Evolutionary conservation across 2,888 invertebrate genomes (phyloP).

Genomic region (Dorcus parallelipipedus): DNA sequence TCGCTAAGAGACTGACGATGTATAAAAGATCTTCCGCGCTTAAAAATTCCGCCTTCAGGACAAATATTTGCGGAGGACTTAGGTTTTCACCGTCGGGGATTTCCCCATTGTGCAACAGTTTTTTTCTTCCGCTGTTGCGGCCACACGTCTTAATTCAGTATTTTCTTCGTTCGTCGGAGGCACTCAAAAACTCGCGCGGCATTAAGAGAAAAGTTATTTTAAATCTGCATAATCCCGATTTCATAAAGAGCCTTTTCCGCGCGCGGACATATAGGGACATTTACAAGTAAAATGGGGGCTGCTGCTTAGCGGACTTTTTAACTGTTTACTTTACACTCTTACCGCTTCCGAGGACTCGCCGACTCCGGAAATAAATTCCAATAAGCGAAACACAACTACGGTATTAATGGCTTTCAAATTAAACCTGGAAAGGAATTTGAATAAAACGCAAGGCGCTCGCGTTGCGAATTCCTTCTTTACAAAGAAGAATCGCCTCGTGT

Average conservation of each 20-base stretch:
- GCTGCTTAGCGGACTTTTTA: slow-evolving; percentile 42
- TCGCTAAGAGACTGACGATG: slow-evolving; percentile 16
- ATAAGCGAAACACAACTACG: slow-evolving; percentile 10
- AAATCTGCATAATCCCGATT: slow-evolving; percentile 48
- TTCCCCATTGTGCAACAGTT: slow-evolving; percentile 33
- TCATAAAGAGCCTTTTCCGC: slow-evolving; percentile 31
- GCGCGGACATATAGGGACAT: slow-evolving; percentile 38
- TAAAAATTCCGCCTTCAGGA: slow-evolving; percentile 34
- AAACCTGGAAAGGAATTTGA: too few species aligned
- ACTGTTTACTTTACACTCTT: slow-evolving; percentile 34
- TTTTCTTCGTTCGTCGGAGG: not conserved
- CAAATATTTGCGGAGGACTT: slow-evolving; percentile 38
- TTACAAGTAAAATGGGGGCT: slow-evolving; percentile 45
- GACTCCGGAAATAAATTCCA: slow-evolving; percentile 20
- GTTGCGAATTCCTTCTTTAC: too few species aligned
- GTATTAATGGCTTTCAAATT: too few species aligned
- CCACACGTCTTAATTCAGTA: too few species aligned
- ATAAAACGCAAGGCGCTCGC: too few species aligned
- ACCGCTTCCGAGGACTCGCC: slow-evolving; percentile 25
- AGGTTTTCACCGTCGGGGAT: slow-evolving; percentile 5
- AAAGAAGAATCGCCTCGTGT: too few species aligned
- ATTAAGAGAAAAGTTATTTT: slow-evolving; percentile 49
- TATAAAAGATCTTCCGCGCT: slow-evolving; percentile 25
- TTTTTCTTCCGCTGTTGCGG: slow-evolving; percentile 2
- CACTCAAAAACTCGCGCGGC: slow-evolving; percentile 35